These are phyloP conservation scores for Didymodactylos carnosus DNA, from an alignment of 2,888 invertebrate species.

Conservation along the genomic window DNA sequence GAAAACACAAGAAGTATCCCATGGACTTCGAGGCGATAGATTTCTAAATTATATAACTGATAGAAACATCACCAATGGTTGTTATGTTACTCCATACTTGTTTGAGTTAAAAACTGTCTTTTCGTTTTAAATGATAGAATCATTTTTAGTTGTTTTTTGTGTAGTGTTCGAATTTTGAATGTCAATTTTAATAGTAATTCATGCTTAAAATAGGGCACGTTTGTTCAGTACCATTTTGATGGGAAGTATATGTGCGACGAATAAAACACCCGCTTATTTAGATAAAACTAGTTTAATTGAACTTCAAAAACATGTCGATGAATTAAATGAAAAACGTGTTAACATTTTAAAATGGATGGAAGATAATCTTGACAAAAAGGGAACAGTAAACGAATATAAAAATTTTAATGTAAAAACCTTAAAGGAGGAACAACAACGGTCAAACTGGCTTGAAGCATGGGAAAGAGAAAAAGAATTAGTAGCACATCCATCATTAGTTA, in stretches of 20 bases:
- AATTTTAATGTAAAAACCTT: neutral
- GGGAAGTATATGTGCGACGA: neutral
- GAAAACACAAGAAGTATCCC: no score
- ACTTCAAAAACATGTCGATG: neutral
- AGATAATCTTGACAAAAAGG: neutral
- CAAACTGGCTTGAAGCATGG: neutral
- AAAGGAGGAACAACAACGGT: neutral
- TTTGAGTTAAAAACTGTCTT: no score
- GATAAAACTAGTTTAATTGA: neutral
- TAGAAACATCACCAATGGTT: no score
- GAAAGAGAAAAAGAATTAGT: neutral
- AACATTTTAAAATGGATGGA: neutral
- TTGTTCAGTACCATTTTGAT: no score
- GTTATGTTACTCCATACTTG: no score
- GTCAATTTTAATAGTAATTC: no score
- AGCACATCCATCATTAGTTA: neutral
- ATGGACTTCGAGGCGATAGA: no score
- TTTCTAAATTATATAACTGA: no score
- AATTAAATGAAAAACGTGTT: neutral
- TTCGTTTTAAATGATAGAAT: no score
- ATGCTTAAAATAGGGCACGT: no score
- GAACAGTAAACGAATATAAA: neutral
- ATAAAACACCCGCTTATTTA: neutral
- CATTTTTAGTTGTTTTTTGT: no score
- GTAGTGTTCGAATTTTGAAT: no score